These are phyloP conservation scores for Penaeus indicus DNA, from an alignment of 1,140 invertebrate genomes.

Conservation along the genomic window DNA sequence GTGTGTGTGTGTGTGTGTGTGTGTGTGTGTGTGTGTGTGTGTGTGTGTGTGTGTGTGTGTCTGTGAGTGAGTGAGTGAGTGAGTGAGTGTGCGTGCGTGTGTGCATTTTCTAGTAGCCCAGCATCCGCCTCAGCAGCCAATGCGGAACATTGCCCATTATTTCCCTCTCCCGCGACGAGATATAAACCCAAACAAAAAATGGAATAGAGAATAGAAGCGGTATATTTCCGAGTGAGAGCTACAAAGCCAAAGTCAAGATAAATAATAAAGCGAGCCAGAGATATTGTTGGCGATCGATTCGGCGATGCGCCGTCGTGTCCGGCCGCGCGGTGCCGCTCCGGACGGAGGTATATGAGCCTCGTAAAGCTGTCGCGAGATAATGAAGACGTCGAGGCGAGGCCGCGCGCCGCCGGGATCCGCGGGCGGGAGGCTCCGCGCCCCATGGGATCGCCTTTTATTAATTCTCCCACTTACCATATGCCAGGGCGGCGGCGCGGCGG, in stretches of 20 bases:
- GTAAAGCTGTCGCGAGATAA: constrained; percentile 60
- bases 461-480: constrained; percentile 63
- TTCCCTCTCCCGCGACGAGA: too few relatives aligned
- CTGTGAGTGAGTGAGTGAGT: not conserved
- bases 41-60: not conserved
- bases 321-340: not conserved
- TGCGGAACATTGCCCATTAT: too few relatives aligned
- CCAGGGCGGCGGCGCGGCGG: constrained; percentile 17
- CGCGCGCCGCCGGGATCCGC: not conserved
- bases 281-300: not conserved
- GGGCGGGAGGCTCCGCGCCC: constrained; percentile 31
- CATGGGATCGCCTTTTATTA: constrained; percentile 60
- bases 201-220: too few relatives aligned
- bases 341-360: constrained; percentile 22
- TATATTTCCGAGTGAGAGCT: too few relatives aligned
- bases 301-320: not conserved
- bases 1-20: constrained; percentile 2
- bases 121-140: too few relatives aligned
- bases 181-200: too few relatives aligned
- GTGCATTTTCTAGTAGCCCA: too few relatives aligned
- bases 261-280: too few relatives aligned
- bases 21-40: constrained; percentile 16
- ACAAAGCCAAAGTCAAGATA: too few relatives aligned
- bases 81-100: not conserved
- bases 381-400: constrained; percentile 53